Evolutionary conservation across 2,113 vertebrate species (phyloP).

Genomic region (Cynopterus brachyotis): DNA sequence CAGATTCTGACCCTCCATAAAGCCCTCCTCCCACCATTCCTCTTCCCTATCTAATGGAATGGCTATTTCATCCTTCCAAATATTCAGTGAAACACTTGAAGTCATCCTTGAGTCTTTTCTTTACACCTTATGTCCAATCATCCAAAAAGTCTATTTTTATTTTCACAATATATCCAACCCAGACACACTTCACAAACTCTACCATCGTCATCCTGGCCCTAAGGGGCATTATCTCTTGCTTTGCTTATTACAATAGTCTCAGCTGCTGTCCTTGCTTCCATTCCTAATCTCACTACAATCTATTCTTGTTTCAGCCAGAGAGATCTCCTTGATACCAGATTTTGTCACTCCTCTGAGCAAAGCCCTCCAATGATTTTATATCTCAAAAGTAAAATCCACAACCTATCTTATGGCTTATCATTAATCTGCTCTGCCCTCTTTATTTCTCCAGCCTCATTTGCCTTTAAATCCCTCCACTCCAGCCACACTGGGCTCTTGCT

Average conservation of each 20-base stretch:
- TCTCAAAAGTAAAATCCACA: neutral
- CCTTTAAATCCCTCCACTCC: neutral
- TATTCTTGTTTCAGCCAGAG: neutral
- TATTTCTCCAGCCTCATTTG: neutral
- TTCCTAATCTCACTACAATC: neutral
- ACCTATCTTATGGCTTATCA: neutral
- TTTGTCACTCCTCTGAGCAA: neutral
- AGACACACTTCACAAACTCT: neutral
- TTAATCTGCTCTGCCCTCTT: neutral
- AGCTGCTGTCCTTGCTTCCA: neutral
- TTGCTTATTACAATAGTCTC: neutral
- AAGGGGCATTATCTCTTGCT: neutral
- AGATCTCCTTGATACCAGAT: neutral
- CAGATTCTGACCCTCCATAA: neutral
- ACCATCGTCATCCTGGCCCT: neutral
- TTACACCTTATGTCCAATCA: neutral
- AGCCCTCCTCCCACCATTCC: neutral
- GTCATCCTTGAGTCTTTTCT: neutral
- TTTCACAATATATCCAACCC: neutral
- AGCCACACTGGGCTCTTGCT: neutral
- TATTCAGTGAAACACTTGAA: neutral
- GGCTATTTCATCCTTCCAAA: neutral
- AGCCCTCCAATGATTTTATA: neutral
- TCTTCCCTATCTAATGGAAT: neutral
- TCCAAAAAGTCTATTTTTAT: neutral